Base-by-base conservation (phyloP, 1,140 invertebrate species). In the Listronotus oregonensis region DNA sequence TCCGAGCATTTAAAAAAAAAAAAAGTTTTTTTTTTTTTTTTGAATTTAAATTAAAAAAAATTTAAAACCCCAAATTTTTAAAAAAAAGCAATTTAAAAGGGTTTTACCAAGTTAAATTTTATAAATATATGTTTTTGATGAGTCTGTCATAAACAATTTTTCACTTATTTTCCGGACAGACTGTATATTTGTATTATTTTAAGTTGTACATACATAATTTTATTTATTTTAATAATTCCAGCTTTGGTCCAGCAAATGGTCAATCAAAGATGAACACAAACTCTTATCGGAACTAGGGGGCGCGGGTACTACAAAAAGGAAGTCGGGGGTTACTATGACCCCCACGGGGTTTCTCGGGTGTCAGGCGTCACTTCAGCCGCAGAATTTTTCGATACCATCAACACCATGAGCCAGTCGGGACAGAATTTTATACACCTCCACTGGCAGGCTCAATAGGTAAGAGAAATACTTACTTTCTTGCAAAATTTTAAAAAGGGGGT, bases 221-320 rank as follows among this genome's bases (percentile, higher is more conserved):
- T 27, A 27, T 27, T 27, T 27, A 27, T 27, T 27, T 27, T 27
- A 27, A 27, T 27, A 27, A 7, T 77, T 84, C 39, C 85, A 93
- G 92, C 85, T 93, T 67, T 93, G 90, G 85, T 90, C 91, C 1
- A 87, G 86, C 67, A 93, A 94, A 83, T 93, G 91, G 92, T 90
- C 88, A 75, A 87, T 93, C 72, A 93, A 93, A 78, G 92, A 94
- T 78, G 91, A 93, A 75, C 90, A 92, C 82, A 93, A 93, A 79
- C 81, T 93, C 51, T 79, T 93, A 49, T 92, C 89, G 18, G 91
- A 94, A 76, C 82, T 93, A 7, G 89, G 90, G 9, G 86, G 85
- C 39, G 77, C 85, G 69, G 85, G 81, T 54, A 75, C 66, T 73
- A 77, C 71, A 67, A 74, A 67, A 70, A 80, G 79, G 2, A 73